A percentile compares a stretch with the other conserved stretches of the same genome.
Conservation (phyloP, 2,113 vertebrate genomes). For the Pipa parva region DNA sequence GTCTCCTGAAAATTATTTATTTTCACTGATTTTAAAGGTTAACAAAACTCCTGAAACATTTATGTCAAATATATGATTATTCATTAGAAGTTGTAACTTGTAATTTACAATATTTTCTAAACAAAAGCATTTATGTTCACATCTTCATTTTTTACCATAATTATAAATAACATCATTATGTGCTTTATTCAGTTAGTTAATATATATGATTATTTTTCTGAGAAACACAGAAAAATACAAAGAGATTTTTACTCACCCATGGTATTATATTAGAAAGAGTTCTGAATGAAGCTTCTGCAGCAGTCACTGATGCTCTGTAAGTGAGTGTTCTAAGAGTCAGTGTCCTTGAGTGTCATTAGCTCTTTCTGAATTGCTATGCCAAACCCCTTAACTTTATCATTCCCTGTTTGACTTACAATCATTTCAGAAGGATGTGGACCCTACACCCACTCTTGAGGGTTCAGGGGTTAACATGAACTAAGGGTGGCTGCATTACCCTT, state of each 20-base stretch:
- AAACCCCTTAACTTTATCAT: conserved; percentile 26
- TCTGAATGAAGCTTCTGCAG: not conserved
- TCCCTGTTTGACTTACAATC: not conserved
- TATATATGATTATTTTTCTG: not conserved
- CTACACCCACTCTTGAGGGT: not conserved
- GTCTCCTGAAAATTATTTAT: no score
- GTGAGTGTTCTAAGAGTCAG: not conserved
- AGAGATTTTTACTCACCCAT: conserved; percentile 22
- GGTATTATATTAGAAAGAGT: not conserved
- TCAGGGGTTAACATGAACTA: conserved; percentile 17
- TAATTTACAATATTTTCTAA: not conserved
- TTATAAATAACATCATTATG: not conserved
- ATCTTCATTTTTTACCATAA: not conserved
- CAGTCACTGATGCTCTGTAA: not conserved
- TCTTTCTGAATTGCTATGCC: conserved; percentile 7
- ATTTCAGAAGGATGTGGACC: not conserved
- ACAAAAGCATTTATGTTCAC: not conserved
- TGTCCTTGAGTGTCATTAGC: conserved; percentile 5
- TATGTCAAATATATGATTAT: no score
- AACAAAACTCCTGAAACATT: no score
- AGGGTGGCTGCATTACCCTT: not conserved
- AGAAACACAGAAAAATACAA: no score
- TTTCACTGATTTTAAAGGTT: no score
- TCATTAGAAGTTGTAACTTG: not conserved
- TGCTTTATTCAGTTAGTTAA: not conserved